phyloP scores from a whole-genome alignment of 2,113 vertebrate species.

The Manacus vitellinus region DNA sequence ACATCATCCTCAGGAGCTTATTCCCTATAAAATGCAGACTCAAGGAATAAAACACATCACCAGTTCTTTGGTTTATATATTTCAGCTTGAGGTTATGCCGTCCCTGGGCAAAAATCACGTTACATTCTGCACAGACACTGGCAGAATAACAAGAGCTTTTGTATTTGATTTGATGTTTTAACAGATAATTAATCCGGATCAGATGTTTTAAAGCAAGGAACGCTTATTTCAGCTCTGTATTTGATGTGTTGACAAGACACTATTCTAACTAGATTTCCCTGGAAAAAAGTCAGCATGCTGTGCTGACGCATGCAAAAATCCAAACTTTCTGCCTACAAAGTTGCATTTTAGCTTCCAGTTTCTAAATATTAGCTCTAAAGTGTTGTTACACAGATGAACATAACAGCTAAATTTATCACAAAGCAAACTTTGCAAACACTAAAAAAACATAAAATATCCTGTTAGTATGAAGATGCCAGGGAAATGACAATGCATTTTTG shows the following conservation, averaged over 20 bases:
- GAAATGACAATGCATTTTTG: background rate
- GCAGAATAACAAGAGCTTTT: background rate
- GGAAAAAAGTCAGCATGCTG: background rate
- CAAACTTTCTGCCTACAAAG: background rate
- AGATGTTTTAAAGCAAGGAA: slow-evolving; percentile 3
- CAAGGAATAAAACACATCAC: background rate
- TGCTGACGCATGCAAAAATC: background rate
- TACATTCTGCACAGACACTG: background rate
- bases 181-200: slow-evolving; percentile 32
- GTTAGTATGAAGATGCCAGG: background rate
- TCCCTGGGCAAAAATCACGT: background rate
- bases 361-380: background rate
- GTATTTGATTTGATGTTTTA: background rate
- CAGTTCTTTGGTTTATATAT: background rate
- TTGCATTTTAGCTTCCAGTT: background rate
- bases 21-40: background rate
- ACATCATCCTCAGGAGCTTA: background rate
- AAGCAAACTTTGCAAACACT: background rate
- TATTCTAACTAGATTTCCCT: background rate
- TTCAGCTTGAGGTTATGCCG: background rate
- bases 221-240: background rate
- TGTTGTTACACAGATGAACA: background rate
- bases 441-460: background rate
- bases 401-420: background rate
- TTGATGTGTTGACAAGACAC: background rate